These are phyloP conservation scores for Drosophila peninsularis DNA, from an alignment of 2,888 invertebrate species.

Conservation along the genomic window DNA sequence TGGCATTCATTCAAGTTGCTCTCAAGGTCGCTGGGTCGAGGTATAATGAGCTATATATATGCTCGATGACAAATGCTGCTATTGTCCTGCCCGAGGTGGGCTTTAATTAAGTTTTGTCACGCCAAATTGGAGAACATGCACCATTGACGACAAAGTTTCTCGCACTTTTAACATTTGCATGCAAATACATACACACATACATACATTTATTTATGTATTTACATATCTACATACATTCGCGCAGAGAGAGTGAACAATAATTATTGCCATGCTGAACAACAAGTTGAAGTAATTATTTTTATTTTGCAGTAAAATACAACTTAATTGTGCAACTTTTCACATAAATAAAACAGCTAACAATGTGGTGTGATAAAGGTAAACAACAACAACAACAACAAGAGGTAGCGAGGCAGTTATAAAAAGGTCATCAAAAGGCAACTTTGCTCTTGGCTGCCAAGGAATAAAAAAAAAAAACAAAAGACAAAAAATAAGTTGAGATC, in stretches of 20 bases:
- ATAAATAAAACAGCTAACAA: slow-evolving; percentile 63
- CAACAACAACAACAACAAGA: slow-evolving; percentile 13
- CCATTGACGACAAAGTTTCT: slow-evolving; percentile 46
- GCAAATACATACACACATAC: not conserved
- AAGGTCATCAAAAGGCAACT: slow-evolving; percentile 46
- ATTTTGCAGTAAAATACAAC: slow-evolving; percentile 55
- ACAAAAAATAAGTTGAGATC: slow-evolving; percentile 1
- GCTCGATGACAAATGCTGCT: slow-evolving; percentile 42
- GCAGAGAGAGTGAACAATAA: slow-evolving; percentile 12
- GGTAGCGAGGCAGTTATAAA: slow-evolving; percentile 15
- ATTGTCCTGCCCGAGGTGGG: slow-evolving; percentile 22
- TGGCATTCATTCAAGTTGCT: slow-evolving; percentile 5
- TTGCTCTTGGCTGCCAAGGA: slow-evolving; percentile 25
- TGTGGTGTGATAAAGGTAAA: slow-evolving; percentile 50
- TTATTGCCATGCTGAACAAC: slow-evolving; percentile 34
- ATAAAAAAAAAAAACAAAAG: not conserved
- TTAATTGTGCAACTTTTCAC: slow-evolving; percentile 65
- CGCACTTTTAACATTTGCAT: slow-evolving; percentile 45
- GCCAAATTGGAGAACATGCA: slow-evolving; percentile 46
- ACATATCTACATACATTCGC: too few species aligned
- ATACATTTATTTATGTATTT: not conserved
- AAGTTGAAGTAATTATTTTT: slow-evolving; percentile 59
- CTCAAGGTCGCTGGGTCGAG: slow-evolving; percentile 32
- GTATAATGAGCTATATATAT: slow-evolving; percentile 27
- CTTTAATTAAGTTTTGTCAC: slow-evolving; percentile 63